phyloP scores from a whole-genome alignment of 2,888 invertebrate genomes.

The Leptopilina myrica region DNA sequence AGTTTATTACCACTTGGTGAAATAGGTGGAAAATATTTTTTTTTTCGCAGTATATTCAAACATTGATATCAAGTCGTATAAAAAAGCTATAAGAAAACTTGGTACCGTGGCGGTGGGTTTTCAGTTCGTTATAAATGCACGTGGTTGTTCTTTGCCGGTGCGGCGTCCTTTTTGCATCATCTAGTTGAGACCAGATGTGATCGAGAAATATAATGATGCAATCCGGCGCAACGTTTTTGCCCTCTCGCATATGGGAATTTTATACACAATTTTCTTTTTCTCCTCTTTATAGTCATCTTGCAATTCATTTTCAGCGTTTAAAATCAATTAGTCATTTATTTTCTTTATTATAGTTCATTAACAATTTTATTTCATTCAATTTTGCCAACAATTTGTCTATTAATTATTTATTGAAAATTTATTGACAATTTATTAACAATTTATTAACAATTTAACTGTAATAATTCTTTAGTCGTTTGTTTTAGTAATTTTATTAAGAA shows the following conservation, averaged over 20 bases:
- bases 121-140: constrained; percentile 6
- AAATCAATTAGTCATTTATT: no score
- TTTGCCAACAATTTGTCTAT: no score
- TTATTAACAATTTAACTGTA: no score
- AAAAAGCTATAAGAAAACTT: not conserved
- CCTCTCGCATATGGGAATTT: constrained; percentile 1
- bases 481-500: no score
- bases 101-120: not conserved
- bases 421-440: no score
- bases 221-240: constrained; percentile 28
- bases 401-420: no score
- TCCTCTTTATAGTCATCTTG: constrained; percentile 37
- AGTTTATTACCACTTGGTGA: no score
- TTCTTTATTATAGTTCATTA: no score
- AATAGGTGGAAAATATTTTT: no score
- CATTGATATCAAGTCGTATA: not conserved
- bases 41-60: no score
- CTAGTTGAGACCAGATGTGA: constrained; percentile 44
- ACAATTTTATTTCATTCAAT: no score
- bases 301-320: not conserved
- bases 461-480: no score
- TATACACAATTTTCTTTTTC: not conserved
- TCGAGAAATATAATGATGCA: constrained; percentile 43
- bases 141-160: constrained; percentile 24
- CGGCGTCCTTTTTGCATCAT: constrained; percentile 39